phyloP scores from a whole-genome alignment of 2,797 vertebrate species.

The Smutsia gigantea region DNA sequence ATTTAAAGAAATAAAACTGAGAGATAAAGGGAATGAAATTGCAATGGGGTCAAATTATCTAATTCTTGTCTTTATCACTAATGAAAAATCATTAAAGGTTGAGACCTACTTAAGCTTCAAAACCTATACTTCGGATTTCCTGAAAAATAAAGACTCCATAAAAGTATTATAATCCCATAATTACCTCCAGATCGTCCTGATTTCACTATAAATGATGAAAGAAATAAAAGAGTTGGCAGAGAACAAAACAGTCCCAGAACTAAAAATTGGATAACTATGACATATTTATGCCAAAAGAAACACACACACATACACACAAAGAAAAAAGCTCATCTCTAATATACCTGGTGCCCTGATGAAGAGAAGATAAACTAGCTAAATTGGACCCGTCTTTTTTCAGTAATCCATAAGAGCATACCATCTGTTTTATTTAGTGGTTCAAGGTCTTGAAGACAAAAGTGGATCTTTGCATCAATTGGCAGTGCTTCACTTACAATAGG shows the following conservation, averaged over 20 bases:
- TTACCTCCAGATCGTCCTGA: neutral
- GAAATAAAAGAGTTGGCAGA: neutral
- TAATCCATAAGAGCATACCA: neutral
- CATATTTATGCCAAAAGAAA: neutral
- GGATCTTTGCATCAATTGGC: neutral
- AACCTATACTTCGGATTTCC: neutral
- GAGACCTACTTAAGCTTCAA: neutral
- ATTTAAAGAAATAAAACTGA: neutral
- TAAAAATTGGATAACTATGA: neutral
- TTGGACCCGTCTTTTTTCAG: neutral
- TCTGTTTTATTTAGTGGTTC: neutral
- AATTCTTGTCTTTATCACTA: neutral
- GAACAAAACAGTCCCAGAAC: neutral
- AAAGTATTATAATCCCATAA: neutral
- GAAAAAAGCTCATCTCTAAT: neutral
- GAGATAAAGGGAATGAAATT: neutral
- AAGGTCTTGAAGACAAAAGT: neutral
- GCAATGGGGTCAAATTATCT: neutral
- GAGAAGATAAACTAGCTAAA: neutral
- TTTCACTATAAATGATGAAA: neutral
- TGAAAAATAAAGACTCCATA: neutral
- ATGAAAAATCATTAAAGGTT: neutral
- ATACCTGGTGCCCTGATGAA: neutral
- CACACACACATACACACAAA: neutral
- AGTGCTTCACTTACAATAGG: neutral